These are phyloP conservation scores for Odocoileus virginianus DNA, from an alignment of 2,113 vertebrate genomes.

Conservation along the genomic window DNA sequence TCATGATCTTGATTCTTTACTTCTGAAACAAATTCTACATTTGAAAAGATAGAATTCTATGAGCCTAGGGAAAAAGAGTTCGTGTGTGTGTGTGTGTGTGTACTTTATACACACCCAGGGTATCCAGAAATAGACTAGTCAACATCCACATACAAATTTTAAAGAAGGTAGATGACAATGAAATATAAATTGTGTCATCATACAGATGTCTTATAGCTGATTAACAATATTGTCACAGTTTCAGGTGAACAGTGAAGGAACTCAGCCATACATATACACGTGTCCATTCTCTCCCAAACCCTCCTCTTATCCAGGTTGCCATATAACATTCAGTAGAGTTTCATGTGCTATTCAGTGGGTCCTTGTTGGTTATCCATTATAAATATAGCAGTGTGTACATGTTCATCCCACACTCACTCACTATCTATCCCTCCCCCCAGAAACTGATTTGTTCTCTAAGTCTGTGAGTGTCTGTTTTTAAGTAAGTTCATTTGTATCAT, in stretches of 20 bases:
- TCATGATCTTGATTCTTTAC: background rate
- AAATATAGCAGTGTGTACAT: background rate
- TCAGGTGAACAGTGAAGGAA: background rate
- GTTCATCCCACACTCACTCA: background rate
- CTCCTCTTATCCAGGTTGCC: background rate
- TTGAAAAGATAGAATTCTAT: background rate
- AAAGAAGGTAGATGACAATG: background rate
- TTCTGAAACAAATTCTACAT: background rate
- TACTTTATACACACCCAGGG: background rate
- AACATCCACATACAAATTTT: constrained; percentile 75
- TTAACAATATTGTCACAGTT: background rate
- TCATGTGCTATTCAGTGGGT: background rate
- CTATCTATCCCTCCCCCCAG: background rate
- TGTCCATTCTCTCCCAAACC: background rate
- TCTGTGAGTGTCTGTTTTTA: background rate
- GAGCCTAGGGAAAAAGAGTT: background rate
- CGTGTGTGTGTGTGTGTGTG: background rate
- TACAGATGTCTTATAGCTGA: background rate
- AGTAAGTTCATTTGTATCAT: background rate
- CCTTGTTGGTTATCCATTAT: background rate
- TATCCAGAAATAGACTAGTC: constrained; percentile 91
- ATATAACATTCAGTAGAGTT: background rate
- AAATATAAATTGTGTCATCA: background rate
- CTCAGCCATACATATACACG: background rate
- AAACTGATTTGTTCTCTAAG: background rate